phyloP scores from a whole-genome alignment of 2,797 vertebrate species.

The Pagetopsis macropterus region DNA sequence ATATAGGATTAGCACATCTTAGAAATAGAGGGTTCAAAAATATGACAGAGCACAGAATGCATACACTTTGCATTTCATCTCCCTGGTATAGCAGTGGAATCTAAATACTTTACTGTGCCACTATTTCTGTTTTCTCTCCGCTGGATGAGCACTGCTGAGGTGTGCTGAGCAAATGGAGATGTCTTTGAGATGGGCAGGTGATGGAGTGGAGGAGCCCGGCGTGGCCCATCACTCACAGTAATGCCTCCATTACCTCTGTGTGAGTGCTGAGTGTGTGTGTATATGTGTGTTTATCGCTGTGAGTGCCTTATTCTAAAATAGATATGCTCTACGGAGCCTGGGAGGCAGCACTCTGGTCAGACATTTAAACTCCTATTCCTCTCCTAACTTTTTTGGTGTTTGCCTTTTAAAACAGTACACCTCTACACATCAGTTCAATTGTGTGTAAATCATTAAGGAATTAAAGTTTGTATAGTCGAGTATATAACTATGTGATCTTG shows the following conservation, averaged over 20 bases:
- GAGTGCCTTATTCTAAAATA: slow-evolving; percentile 55
- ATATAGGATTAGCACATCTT: slow-evolving; percentile 31
- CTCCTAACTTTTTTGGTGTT: background rate
- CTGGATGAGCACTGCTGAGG: slow-evolving; percentile 46
- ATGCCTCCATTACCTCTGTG: slow-evolving; percentile 71
- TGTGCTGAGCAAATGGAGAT: slow-evolving; percentile 75
- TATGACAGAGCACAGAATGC: slow-evolving; percentile 1
- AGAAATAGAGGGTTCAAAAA: slow-evolving; percentile 22
- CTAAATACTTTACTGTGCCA: slow-evolving; percentile 22
- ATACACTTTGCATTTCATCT: background rate
- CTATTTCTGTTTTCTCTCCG: slow-evolving; percentile 33
- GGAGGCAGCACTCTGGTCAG: slow-evolving; percentile 11
- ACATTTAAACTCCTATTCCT: slow-evolving; percentile 13
- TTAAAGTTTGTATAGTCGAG: background rate
- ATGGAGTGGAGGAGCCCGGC: slow-evolving; percentile 65
- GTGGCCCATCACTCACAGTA: slow-evolving; percentile 74
- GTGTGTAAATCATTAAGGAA: background rate
- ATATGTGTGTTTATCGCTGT: slow-evolving; percentile 32
- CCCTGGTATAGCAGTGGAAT: slow-evolving; percentile 9
- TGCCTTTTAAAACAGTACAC: too few relatives aligned
- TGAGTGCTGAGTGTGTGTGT: slow-evolving; percentile 41
- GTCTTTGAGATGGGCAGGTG: slow-evolving; percentile 66
- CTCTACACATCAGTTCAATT: background rate
- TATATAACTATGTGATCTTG: background rate
- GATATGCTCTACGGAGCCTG: slow-evolving; percentile 35